Evolutionary conservation across 1,140 invertebrate species (phyloP).

Genomic region (Lepidurus apus): DNA sequence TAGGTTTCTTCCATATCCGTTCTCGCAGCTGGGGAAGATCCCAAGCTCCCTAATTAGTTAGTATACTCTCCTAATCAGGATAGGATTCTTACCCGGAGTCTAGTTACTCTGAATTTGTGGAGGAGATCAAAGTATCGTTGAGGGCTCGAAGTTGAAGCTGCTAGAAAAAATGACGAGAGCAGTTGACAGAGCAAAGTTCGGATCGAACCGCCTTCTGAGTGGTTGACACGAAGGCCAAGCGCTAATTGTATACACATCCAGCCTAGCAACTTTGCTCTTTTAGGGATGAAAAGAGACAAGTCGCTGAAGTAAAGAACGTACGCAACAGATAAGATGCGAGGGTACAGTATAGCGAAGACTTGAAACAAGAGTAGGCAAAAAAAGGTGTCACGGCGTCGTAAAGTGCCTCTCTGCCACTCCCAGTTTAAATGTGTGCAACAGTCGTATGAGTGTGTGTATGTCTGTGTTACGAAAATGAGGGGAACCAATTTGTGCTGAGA

Average conservation of each 20-base stretch:
- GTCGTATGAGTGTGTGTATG: not conserved
- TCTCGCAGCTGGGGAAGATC: not conserved
- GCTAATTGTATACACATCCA: constrained; percentile 1
- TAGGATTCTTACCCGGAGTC: not conserved
- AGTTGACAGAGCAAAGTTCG: constrained; percentile 18
- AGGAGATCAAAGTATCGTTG: not conserved
- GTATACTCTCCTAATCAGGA: not conserved
- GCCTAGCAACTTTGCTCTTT: constrained; percentile 2
- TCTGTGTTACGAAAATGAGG: not conserved
- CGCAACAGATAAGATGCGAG: not conserved
- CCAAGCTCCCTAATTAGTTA: constrained; percentile 10
- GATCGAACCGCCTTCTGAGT: not conserved
- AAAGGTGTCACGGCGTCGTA: not conserved
- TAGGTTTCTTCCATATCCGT: not conserved
- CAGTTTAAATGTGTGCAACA: not conserved
- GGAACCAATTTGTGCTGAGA: not conserved
- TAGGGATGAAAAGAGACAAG: not conserved
- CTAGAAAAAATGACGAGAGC: not conserved
- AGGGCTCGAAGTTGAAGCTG: not conserved
- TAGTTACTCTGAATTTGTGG: constrained; percentile 5
- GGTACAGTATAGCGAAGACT: not conserved
- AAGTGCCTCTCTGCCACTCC: not conserved
- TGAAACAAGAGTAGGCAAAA: constrained; percentile 3
- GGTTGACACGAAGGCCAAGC: not conserved
- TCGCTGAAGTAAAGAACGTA: not conserved